Evolutionary conservation across 2,888 invertebrate genomes (phyloP).

Genomic region (Gymnocheta viridis): DNA sequence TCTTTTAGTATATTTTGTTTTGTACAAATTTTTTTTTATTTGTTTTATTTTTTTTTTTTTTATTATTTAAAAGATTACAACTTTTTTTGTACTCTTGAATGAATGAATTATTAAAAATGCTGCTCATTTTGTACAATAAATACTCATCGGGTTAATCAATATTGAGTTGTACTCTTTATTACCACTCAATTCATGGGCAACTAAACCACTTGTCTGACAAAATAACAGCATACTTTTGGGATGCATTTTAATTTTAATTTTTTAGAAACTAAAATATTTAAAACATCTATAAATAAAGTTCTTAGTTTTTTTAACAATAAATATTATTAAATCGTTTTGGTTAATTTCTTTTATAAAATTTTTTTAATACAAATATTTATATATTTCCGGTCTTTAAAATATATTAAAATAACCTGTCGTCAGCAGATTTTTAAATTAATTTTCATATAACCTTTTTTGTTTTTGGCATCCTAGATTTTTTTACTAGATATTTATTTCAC

Average conservation of each 20-base stretch:
- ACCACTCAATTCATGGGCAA: background rate
- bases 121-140: background rate
- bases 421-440: constrained; percentile 72
- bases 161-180: background rate
- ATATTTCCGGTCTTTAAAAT: constrained; percentile 16
- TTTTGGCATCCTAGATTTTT: constrained; percentile 10
- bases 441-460: constrained; percentile 57
- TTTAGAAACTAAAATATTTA: background rate
- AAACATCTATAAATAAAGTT: background rate
- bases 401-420: constrained; percentile 59
- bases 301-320: constrained; percentile 1
- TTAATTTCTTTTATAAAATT: background rate
- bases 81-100: constrained; percentile 31
- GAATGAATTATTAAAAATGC: background rate
- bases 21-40: constrained; percentile 1
- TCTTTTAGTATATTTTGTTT: background rate
- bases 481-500: constrained; percentile 34
- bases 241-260: background rate
- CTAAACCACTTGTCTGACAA: background rate
- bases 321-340: background rate
- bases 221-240: constrained; percentile 42
- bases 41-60: constrained; percentile 23
- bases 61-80: background rate
- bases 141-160: background rate
- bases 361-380: constrained; percentile 4